A percentile compares a stretch with the other conserved stretches of the same genome.
phyloP scores from a whole-genome alignment of 2,888 invertebrate species.

The Pachydiplax longipennis region DNA sequence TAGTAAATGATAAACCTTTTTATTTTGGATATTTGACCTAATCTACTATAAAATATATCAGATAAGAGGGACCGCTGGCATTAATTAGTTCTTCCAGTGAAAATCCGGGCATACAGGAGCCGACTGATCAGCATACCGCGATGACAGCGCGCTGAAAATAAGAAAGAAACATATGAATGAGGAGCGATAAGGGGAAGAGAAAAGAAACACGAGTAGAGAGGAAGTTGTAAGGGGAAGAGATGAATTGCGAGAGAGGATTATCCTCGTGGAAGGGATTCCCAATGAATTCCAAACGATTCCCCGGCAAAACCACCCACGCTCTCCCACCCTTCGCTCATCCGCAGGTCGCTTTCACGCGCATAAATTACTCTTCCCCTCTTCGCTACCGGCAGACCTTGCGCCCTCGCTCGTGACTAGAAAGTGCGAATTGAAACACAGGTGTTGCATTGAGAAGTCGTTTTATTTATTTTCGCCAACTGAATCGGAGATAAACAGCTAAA shows the following conservation, averaged over 20 bases:
- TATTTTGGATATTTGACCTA: too few species aligned
- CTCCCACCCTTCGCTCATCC: background rate
- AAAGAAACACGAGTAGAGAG: background rate
- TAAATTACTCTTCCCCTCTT: background rate
- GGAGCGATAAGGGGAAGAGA: background rate
- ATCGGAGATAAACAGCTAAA: background rate
- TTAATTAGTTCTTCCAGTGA: too few species aligned
- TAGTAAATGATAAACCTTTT: too few species aligned
- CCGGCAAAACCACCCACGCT: background rate
- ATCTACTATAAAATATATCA: too few species aligned
- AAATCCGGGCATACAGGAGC: too few species aligned
- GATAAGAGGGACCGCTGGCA: too few species aligned
- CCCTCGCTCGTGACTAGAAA: constrained; percentile 32
- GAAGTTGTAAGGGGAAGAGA: background rate
- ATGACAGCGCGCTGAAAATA: background rate
- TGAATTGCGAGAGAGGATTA: background rate
- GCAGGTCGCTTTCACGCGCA: background rate
- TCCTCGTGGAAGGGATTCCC: background rate
- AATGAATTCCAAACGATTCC: background rate
- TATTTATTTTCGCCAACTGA: background rate
- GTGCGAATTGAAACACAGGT: constrained; percentile 17
- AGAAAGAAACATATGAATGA: background rate
- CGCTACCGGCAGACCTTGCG: background rate
- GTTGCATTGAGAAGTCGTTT: background rate
- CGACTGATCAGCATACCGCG: background rate